Conservation (phyloP, 2,113 vertebrate species). For the Pao palembangensis region DNA sequence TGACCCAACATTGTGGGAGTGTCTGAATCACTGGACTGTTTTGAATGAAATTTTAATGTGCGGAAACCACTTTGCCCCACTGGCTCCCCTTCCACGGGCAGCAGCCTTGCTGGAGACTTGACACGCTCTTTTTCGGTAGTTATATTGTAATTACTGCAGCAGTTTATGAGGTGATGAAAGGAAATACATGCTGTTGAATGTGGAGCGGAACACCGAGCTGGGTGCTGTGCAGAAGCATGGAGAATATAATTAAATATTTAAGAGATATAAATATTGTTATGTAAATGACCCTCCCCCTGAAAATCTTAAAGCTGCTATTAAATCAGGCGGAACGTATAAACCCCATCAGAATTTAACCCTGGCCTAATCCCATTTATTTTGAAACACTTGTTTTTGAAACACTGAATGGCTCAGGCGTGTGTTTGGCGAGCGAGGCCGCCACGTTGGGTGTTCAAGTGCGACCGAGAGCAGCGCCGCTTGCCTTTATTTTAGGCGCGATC, state of each 20-base stretch:
- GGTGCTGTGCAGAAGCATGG: constrained; percentile 41
- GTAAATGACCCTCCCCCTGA: constrained; percentile 44
- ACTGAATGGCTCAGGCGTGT: constrained; percentile 31
- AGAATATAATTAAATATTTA: constrained; percentile 49
- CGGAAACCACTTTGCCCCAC: constrained; percentile 49
- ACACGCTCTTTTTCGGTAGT: constrained; percentile 45
- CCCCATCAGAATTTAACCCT: constrained; percentile 54
- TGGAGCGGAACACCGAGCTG: constrained; percentile 25
- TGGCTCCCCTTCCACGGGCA: constrained; percentile 37
- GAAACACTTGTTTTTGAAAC: constrained; percentile 56
- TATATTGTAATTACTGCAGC: constrained; percentile 71
- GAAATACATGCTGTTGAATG: constrained; percentile 42
- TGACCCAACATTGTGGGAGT: constrained; percentile 62
- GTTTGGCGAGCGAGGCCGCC: constrained; percentile 25
- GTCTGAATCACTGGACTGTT: constrained; percentile 64
- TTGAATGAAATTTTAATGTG: constrained; percentile 70
- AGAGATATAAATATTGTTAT: constrained; percentile 61
- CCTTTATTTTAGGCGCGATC: constrained; percentile 47
- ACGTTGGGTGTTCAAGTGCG: constrained; percentile 43
- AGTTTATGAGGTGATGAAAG: constrained; percentile 65
- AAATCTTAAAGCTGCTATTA: constrained; percentile 51
- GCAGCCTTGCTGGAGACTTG: constrained; percentile 32
- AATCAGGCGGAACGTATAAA: constrained; percentile 57
- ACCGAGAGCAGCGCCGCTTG: constrained; percentile 48
- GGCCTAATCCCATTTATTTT: constrained; percentile 62